phyloP scores from a whole-genome alignment of 2,888 invertebrate species.

The Poecilus cupreus region DNA sequence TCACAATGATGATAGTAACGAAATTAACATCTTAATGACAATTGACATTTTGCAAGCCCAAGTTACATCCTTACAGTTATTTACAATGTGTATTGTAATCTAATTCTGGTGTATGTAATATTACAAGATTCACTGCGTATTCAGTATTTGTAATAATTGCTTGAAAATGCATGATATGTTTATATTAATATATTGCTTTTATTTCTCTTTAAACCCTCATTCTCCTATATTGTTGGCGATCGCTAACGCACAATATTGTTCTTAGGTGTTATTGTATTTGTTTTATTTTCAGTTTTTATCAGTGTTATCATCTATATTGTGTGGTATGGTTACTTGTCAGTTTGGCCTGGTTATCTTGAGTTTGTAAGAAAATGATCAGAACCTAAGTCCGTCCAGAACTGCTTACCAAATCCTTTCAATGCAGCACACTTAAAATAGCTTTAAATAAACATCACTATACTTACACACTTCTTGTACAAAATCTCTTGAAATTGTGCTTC shows the following conservation, averaged over 20 bases:
- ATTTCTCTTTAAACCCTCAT: slow-evolving; percentile 67
- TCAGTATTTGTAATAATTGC: slow-evolving; percentile 91
- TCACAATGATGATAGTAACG: no score
- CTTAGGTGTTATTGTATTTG: slow-evolving; percentile 46
- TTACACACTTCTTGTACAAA: no score
- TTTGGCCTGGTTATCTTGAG: slow-evolving; percentile 38
- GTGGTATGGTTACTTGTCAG: slow-evolving; percentile 41
- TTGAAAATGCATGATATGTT: slow-evolving; percentile 91
- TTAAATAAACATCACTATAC: neutral
- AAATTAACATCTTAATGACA: no score
- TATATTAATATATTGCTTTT: slow-evolving; percentile 78
- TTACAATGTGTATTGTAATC: slow-evolving; percentile 74
- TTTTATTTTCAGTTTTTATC: slow-evolving; percentile 48
- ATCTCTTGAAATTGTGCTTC: no score
- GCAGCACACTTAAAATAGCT: neutral
- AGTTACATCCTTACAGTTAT: slow-evolving; percentile 66
- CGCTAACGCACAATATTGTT: slow-evolving; percentile 53
- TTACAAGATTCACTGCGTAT: slow-evolving; percentile 73
- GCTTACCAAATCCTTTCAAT: neutral
- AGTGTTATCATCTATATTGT: slow-evolving; percentile 46
- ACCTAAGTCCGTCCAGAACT: no score
- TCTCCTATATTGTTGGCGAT: slow-evolving; percentile 64
- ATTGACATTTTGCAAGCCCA: neutral
- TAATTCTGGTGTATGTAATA: slow-evolving; percentile 76
- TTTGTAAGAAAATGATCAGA: neutral